phyloP scores from a whole-genome alignment of 2,888 invertebrate genomes.

The Malachius bipustulatus region DNA sequence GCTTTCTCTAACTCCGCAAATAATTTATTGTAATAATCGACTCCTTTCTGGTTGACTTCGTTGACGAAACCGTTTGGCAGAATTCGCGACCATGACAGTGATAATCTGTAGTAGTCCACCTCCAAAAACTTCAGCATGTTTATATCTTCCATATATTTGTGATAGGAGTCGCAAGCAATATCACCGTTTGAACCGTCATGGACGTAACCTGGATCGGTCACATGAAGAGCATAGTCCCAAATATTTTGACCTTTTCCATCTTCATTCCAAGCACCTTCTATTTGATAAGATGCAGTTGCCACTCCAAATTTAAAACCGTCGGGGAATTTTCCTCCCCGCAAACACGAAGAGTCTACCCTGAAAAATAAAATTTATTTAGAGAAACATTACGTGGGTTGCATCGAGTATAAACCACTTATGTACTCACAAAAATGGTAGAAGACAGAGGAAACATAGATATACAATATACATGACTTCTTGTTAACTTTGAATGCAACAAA shows the following conservation, averaged over 20 bases:
- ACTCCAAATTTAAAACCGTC: conserved; percentile 17
- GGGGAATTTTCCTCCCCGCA: conserved; percentile 9
- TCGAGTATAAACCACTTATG: too few relatives aligned
- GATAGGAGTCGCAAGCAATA: conserved; percentile 19
- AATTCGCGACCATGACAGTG: conserved; percentile 52
- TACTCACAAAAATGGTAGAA: too few relatives aligned
- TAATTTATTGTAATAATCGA: conserved; percentile 51
- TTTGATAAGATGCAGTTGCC: conserved; percentile 18
- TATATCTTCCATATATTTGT: conserved; percentile 17
- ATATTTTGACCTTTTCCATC: conserved; percentile 26
- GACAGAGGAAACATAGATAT: too few relatives aligned
- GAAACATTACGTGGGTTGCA: too few relatives aligned
- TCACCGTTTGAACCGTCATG: conserved; percentile 14
- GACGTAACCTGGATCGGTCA: conserved; percentile 26
- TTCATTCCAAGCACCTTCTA: conserved; percentile 19
- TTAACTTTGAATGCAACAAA: too few relatives aligned
- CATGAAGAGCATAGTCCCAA: conserved; percentile 16
- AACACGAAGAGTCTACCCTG: conserved; percentile 5
- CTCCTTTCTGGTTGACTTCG: conserved; percentile 46
- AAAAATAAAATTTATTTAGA: conserved; percentile 5
- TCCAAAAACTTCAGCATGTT: conserved; percentile 16
- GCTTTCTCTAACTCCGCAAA: conserved; percentile 48
- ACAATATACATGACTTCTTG: too few relatives aligned
- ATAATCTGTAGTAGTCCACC: conserved; percentile 35
- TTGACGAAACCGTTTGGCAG: conserved; percentile 41